Evolutionary conservation across 2,113 vertebrate genomes (phyloP).

Genomic region (Microtus ochrogaster): DNA sequence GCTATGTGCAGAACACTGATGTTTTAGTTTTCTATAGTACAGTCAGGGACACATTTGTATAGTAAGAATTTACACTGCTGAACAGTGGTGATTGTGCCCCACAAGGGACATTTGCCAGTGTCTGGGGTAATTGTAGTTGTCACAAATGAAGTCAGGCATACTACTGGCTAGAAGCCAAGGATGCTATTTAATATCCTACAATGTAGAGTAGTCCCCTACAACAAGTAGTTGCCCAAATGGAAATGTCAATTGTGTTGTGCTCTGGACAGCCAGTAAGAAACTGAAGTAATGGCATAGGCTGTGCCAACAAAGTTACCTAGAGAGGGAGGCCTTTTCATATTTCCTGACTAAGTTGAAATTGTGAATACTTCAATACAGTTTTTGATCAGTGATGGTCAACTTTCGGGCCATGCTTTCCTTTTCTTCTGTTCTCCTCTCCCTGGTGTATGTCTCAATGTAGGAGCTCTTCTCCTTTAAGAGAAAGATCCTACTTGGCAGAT

Average conservation of each 20-base stretch:
- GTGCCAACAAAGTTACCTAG: not conserved
- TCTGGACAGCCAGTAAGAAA: not conserved
- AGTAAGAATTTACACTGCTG: not conserved
- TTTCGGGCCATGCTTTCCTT: not conserved
- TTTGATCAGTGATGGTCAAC: not conserved
- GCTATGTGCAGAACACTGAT: not conserved
- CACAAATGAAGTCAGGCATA: not conserved
- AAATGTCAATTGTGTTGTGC: not conserved
- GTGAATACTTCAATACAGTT: rapidly evolving
- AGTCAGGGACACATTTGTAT: not conserved
- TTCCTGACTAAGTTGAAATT: not conserved
- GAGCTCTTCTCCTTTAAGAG: not conserved
- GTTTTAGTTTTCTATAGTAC: not conserved
- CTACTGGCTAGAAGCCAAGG: not conserved
- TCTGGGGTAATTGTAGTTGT: not conserved
- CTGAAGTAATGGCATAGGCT: not conserved
- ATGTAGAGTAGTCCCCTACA: not conserved
- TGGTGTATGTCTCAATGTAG: not conserved
- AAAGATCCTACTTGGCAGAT: not conserved
- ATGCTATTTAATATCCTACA: not conserved
- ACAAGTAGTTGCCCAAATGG: not conserved
- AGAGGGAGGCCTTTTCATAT: not conserved
- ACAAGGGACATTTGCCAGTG: not conserved
- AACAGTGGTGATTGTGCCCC: not conserved
- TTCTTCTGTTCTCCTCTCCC: not conserved